Percentiles rank a stretch among this genome's conserved stretches.
Conservation (phyloP, 2,797 vertebrate species). For the Lacerta agilis region DNA sequence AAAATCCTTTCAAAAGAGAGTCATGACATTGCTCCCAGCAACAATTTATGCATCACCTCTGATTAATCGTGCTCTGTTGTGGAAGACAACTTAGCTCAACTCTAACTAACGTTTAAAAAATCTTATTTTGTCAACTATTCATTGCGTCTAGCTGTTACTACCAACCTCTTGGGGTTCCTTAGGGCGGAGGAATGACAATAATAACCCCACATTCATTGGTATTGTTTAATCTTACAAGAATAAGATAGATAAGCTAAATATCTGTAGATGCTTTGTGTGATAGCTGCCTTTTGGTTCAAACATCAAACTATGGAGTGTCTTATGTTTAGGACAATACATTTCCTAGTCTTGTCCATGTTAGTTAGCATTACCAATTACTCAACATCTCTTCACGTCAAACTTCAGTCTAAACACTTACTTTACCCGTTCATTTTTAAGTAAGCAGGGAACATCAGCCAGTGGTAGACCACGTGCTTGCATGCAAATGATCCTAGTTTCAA, state of each 20-base stretch:
- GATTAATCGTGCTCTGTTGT: constrained; percentile 65
- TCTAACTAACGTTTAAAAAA: constrained; percentile 58
- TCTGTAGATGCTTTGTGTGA: not conserved
- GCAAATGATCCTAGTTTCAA: too few species aligned
- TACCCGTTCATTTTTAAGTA: not conserved
- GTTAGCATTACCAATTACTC: not conserved
- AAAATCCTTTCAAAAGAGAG: constrained; percentile 62
- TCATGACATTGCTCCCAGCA: constrained; percentile 67
- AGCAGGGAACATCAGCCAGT: too few species aligned
- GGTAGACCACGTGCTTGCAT: too few species aligned
- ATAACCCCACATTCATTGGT: not conserved
- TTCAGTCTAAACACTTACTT: constrained; percentile 18
- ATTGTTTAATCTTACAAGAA: not conserved
- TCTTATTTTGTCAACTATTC: constrained; percentile 56
- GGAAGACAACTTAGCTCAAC: constrained; percentile 49
- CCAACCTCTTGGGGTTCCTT: constrained; percentile 42
- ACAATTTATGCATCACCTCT: constrained; percentile 60
- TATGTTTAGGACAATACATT: not conserved
- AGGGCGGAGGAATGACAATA: not conserved
- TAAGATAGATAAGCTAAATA: not conserved
- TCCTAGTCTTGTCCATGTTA: not conserved
- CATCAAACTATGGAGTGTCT: not conserved
- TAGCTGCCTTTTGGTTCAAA: not conserved
- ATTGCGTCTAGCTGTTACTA: constrained; percentile 42
- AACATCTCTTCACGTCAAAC: constrained; percentile 41